These are phyloP conservation scores for Cartodere bifasciata DNA, from an alignment of 2,888 invertebrate species.

Conservation along the genomic window DNA sequence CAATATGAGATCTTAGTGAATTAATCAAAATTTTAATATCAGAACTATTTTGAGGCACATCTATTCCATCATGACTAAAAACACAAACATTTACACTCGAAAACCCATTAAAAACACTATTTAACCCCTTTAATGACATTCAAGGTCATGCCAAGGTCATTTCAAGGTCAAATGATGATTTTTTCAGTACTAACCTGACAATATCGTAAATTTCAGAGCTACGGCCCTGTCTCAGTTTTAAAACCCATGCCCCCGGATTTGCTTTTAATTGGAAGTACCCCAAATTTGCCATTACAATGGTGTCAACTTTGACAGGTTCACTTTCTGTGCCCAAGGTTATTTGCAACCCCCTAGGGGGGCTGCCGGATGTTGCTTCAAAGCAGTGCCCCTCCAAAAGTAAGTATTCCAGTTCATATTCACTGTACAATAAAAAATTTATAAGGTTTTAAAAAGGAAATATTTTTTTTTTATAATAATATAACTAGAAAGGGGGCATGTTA, in stretches of 20 bases:
- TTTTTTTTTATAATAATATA: too few relatives aligned
- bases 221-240: conserved; percentile 81
- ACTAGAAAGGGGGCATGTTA: too few relatives aligned
- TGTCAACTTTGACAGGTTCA: conserved; percentile 75
- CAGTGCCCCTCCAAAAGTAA: conserved; percentile 93
- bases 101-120: conserved; percentile 5
- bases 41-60: conserved; percentile 52
- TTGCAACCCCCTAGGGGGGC: conserved; percentile 95
- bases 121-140: too few relatives aligned
- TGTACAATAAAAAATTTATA: conserved; percentile 36
- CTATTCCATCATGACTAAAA: conserved; percentile 61
- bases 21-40: conserved; percentile 71
- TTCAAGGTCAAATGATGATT: too few relatives aligned
- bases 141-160: too few relatives aligned
- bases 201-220: conserved; percentile 94
- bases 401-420: conserved; percentile 93
- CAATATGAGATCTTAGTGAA: conserved; percentile 77
- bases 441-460: too few relatives aligned
- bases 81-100: conserved; percentile 7
- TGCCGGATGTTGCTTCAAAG: conserved; percentile 80
- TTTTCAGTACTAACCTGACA: conserved; percentile 42
- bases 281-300: conserved; percentile 99
- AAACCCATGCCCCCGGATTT: conserved; percentile 90
- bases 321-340: conserved; percentile 78
- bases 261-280: conserved; percentile 98